Base-by-base conservation (phyloP, 2,888 invertebrate species). In the Oxystoma pomonae region DNA sequence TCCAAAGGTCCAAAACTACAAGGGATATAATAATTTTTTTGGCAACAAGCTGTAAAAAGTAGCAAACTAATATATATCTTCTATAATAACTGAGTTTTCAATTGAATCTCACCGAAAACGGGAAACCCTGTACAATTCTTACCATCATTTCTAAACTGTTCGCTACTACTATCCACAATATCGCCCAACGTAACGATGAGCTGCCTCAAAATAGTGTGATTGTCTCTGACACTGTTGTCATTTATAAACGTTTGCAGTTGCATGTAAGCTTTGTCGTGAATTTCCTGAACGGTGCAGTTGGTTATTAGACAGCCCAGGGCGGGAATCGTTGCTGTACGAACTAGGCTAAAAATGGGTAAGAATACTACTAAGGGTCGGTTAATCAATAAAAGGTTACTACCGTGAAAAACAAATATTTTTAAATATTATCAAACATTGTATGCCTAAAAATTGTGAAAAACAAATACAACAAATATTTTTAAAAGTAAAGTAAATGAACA, bases 121-220 rank as follows among this genome's bases (percentile, higher is more conserved):
- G n/a, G n/a, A n/a, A n/a, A n/a, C n/a, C n/a, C n/a, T n/a, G n/a
- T n/a, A n/a, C n/a, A n/a, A n/a, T n/a, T 53, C 81, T 78, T 76
- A 87, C 87, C 85, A 76, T 87, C 87, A 75, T 87, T 86, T 65
- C 86, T 76, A 73, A 86, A 87, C 65, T 80, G 79, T 17, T 81
- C 77, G 68, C 85, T 86, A 66, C 86, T 85, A 71, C 83, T 83
- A 16, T 86, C 84, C 17, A 85, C 86, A 66, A 87, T 83, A 61
- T 82, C 78, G 2, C 87, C 86, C 68, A 89, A 80, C 0, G 87
- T 86, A 16, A 82, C 80, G 17, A 89, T 84, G 17, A 89, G 76
- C 67, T 87, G 85, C 61, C 87, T 77, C 57, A 85, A 81, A 56
- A 88, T 76, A 5, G 79, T 75, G 69, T 81, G 80, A 68, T 81